phyloP scores from a whole-genome alignment of 2,113 vertebrate genomes.

The Myrmecophaga tridactyla region DNA sequence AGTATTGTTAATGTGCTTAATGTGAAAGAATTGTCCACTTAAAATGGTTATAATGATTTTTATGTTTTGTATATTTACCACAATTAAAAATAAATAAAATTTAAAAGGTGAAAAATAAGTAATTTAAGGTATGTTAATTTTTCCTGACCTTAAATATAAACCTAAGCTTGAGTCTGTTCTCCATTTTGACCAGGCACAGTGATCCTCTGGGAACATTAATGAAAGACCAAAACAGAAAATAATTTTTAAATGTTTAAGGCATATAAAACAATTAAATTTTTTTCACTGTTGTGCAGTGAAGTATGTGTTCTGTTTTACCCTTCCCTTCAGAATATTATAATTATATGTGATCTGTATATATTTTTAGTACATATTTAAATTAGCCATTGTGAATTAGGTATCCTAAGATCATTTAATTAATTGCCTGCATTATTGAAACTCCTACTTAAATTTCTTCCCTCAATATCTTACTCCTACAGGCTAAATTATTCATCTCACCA shows the following conservation, averaged over 20 bases:
- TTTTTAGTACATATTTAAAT: constrained; percentile 63
- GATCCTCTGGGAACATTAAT: constrained; percentile 19
- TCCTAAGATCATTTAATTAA: constrained; percentile 72
- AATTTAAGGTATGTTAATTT: constrained; percentile 26
- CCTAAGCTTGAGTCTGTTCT: constrained; percentile 8
- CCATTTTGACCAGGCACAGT: background rate
- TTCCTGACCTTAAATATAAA: constrained; percentile 35
- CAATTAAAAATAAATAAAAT: background rate
- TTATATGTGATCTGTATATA: constrained; percentile 39
- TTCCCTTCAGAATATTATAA: constrained; percentile 15
- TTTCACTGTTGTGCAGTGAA: constrained; percentile 41
- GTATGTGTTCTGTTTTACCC: background rate
- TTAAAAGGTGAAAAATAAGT: background rate
- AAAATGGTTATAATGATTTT: no score
- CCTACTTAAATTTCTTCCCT: constrained; percentile 85
- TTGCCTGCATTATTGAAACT: constrained; percentile 72
- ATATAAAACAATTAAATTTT: constrained; percentile 3
- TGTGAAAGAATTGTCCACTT: no score
- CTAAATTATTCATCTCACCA: constrained; percentile 91
- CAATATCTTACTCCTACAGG: constrained; percentile 83
- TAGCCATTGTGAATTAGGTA: constrained; percentile 59
- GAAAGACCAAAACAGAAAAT: background rate
- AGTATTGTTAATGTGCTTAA: no score
- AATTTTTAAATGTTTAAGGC: constrained; percentile 30
- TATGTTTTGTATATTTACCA: no score